Base-by-base conservation (phyloP, 1,140 invertebrate genomes). In the Drosophila persimilis region DNA sequence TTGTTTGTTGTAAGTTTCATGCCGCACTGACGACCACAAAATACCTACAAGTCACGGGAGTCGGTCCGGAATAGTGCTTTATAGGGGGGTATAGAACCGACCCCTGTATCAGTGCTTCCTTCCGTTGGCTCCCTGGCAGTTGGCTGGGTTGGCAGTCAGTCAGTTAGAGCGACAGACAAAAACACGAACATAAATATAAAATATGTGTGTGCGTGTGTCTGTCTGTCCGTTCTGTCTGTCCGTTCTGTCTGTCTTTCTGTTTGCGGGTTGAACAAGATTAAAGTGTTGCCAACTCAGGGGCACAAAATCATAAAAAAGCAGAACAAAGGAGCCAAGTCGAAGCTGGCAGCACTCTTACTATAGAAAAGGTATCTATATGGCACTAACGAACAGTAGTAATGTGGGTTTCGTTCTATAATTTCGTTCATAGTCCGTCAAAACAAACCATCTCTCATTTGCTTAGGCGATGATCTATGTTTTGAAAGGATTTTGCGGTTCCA, bases 141-240 rank as follows among this genome's bases (percentile, higher is more conserved):
- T 13, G 11, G 35, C 13, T 13, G 35, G 35, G 35, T 29, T 29
- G 29, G 29, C 29, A 29, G 63, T 67, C 67, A 76, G 78, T 80
- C 77, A 70, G 80, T 77, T 77, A 61, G 57, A 72, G 67, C 31
- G 59, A 64, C 69, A 51, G 45, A 62, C 62, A 50, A 56, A 63
- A 67, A 71, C 81, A 86, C 64, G 70, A 76, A 43, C 81, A 85
- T 85, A 85, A 85, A 85, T 88, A 85, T 88, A 81, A 88, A 88
- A 86, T 86, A 86, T 66, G 52, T 77, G 57, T 69, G 55, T 55
- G 20, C 69, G 54, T 35, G 22, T 26, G 57, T 53, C 2, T 9
- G 35, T 39, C 8, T 35, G 31, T 22, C 8, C 29, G 48, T 47
- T 60, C 15, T 47, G 46, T 60, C 43, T 45, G 46, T 60, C 47